Base-by-base conservation (phyloP, 2,797 vertebrate species). In the Sebastes paucispinis region DNA sequence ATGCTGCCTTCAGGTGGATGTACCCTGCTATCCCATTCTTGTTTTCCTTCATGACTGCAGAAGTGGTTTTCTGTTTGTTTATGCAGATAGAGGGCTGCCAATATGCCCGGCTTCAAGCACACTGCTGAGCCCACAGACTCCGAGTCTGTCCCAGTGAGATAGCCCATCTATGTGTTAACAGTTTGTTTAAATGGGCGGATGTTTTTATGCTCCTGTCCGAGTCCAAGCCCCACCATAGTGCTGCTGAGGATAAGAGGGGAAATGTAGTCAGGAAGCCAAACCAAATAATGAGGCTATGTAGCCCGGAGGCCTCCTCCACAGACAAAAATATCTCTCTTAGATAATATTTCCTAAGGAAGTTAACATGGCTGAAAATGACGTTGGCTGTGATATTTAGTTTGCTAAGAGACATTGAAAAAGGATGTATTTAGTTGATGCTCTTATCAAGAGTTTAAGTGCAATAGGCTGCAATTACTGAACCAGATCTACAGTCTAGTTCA, bases 211-310 rank as follows among this genome's bases (percentile, higher is more conserved):
- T 92, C 83, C 84, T 80, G 89, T 91, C 87, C 43, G 79, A 85
- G 84, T 89, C 92, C 90, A 88, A 89, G 80, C 82, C 89, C 89
- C 89, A 92, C 86, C 83, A 39, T 86, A 63, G 89, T 89, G 90
- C 89, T 89, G 88, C 86, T 81, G 85, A 91, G 87, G 93, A 94
- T 90, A 93, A 92, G 84, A 87, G 90, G 84, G 89, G 92, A 91
- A 92, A 92, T 90, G 79, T 88, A 90, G 88, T 84, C 91, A 94
- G 89, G 92, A 94, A 95, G 91, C 89, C 92, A 91, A 93, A 91
- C 88, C 82, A 95, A 95, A 94, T 94, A 94, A 93, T 93, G 89
- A 94, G 87, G 77, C 87, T 81, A 7, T 87, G 88, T 76, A 83
- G 89, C 88, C 87, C 5, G 12, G 79, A 85, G 93, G 90, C 81